Conservation (phyloP, 2,888 invertebrate genomes). For the Cylindroiulus punctatus region DNA sequence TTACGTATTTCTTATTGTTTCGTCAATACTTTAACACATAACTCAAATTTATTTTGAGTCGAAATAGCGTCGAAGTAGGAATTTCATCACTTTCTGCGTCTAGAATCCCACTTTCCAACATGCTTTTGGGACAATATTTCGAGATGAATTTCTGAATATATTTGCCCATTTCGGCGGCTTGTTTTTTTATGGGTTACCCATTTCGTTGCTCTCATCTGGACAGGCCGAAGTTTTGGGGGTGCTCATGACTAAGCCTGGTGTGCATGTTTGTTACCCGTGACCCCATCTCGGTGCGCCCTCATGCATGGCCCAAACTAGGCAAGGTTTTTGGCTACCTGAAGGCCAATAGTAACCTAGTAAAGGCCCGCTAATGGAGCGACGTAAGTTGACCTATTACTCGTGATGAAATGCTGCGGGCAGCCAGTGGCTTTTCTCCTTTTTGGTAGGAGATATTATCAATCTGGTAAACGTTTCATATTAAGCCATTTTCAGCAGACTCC, state of each 20-base stretch:
- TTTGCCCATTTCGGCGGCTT: not conserved
- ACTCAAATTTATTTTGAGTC: too few species aligned
- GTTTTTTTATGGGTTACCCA: slow-evolving; percentile 8
- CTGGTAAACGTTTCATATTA: slow-evolving; percentile 23
- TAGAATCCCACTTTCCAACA: not conserved
- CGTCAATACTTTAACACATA: too few species aligned
- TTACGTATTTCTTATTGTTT: too few species aligned
- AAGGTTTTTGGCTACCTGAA: slow-evolving; percentile 7
- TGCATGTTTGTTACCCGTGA: not conserved
- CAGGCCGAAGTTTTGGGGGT: not conserved
- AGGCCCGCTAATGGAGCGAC: not conserved
- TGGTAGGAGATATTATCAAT: not conserved
- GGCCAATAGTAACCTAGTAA: slow-evolving; percentile 27
- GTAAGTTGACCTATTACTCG: not conserved
- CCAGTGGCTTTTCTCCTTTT: slow-evolving; percentile 27
- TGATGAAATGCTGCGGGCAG: slow-evolving; percentile 7
- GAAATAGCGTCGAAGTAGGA: too few species aligned
- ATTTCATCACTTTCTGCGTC: not conserved
- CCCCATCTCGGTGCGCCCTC: not conserved
- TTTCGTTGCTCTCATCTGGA: not conserved
- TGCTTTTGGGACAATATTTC: not conserved
- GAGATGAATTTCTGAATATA: not conserved
- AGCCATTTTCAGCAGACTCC: not conserved
- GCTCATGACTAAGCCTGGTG: not conserved
- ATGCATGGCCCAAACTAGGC: not conserved